Evolutionary conservation across 2,113 vertebrate genomes (phyloP).

Genomic region (Rallus limicola): DNA sequence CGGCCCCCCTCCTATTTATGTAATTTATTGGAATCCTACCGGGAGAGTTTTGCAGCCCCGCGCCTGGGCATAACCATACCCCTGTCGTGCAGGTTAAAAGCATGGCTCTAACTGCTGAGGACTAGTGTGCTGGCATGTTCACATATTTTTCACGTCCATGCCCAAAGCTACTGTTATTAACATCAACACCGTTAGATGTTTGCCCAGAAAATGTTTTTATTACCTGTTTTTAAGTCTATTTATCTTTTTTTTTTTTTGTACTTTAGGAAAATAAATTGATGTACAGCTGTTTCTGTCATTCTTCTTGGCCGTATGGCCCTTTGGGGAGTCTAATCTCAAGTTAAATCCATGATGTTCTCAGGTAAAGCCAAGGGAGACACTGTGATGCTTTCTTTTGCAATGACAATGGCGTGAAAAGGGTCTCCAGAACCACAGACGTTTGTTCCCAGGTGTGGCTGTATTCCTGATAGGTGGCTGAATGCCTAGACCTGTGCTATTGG

Average conservation of each 20-base stretch:
- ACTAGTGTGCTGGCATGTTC: neutral
- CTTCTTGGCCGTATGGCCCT: neutral
- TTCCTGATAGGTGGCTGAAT: neutral
- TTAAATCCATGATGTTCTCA: neutral
- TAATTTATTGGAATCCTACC: constrained; percentile 29
- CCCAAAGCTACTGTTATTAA: accelerated
- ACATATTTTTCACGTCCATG: accelerated
- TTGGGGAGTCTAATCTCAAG: accelerated
- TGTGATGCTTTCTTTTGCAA: accelerated
- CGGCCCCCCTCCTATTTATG: neutral
- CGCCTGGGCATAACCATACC: accelerated
- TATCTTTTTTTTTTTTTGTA: neutral
- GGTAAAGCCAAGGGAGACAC: accelerated
- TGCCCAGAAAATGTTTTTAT: neutral
- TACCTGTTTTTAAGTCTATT: neutral
- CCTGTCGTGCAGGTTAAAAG: accelerated
- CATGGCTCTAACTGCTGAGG: accelerated
- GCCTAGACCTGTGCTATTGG: neutral
- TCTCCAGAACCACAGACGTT: accelerated
- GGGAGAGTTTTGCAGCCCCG: accelerated
- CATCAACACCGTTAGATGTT: neutral
- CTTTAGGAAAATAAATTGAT: constrained; percentile 32
- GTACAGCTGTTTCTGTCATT: neutral
- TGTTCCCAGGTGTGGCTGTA: neutral
- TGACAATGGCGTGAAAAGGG: accelerated